phyloP scores from a whole-genome alignment of 1,140 invertebrate genomes.

The Sycophaga agraensis region DNA sequence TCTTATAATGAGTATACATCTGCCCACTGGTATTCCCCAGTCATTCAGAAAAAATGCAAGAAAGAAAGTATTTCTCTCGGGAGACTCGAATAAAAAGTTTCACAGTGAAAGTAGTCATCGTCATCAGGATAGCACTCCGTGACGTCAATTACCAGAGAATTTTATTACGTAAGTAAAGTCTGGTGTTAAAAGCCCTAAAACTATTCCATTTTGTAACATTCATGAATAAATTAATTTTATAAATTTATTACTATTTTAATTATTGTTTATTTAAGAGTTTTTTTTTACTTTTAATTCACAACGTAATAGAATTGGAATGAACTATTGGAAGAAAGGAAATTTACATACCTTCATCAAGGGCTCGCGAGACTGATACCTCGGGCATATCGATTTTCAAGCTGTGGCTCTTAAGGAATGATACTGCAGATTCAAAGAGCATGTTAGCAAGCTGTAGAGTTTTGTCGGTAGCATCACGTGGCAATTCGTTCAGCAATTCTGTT shows the following conservation, averaged over 20 bases:
- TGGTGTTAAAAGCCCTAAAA: too few relatives aligned
- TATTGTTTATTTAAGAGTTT: too few relatives aligned
- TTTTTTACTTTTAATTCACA: neutral
- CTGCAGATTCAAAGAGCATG: slow-evolving; percentile 59
- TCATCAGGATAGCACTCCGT: neutral
- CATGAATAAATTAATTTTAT: too few relatives aligned
- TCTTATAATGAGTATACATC: too few relatives aligned
- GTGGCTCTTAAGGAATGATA: slow-evolving; percentile 62
- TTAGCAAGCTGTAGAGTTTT: slow-evolving; percentile 58
- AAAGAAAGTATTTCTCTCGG: slow-evolving; percentile 12
- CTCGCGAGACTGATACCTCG: slow-evolving; percentile 33
- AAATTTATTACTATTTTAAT: too few relatives aligned
- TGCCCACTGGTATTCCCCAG: too few relatives aligned
- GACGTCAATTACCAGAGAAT: slow-evolving; percentile 15
- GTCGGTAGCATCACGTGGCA: slow-evolving; percentile 58
- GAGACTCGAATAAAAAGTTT: neutral
- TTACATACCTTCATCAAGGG: slow-evolving; percentile 11
- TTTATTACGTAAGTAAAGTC: slow-evolving; percentile 2
- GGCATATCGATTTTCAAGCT: slow-evolving; percentile 64
- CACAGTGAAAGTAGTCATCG: slow-evolving; percentile 17
- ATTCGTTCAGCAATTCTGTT: slow-evolving; percentile 54
- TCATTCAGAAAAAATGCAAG: slow-evolving; percentile 3
- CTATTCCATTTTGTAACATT: too few relatives aligned
- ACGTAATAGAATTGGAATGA: neutral
- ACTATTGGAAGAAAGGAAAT: neutral